phyloP scores from a whole-genome alignment of 2,113 vertebrate genomes.

The Pteropus alecto region DNA sequence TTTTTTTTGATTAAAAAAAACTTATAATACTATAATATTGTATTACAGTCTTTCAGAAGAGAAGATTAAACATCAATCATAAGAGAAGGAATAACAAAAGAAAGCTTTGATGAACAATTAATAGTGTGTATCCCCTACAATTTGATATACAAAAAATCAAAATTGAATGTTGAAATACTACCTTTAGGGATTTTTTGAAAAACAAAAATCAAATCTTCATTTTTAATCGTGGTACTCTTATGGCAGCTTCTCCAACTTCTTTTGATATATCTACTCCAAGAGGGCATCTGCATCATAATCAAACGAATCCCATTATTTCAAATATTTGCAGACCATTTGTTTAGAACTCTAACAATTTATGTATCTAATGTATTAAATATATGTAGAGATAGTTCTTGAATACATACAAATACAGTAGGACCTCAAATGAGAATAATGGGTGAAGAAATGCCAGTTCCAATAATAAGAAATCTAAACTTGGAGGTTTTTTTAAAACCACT shows the following conservation, averaged over 20 bases:
- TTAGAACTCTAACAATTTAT: not conserved
- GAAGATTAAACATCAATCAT: not conserved
- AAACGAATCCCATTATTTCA: slow-evolving; percentile 16
- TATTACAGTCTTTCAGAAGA: not conserved
- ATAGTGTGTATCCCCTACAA: not conserved
- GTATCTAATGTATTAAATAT: not conserved
- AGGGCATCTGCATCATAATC: slow-evolving; percentile 50
- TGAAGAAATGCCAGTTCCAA: not conserved
- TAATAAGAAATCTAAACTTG: not conserved
- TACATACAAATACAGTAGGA: not conserved
- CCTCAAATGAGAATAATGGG: not conserved
- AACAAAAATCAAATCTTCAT: slow-evolving; percentile 78
- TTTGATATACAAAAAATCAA: slow-evolving; percentile 21
- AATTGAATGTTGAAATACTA: slow-evolving; percentile 36
- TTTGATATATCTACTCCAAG: slow-evolving; percentile 92
- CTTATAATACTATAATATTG: not conserved
- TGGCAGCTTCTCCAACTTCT: slow-evolving; percentile 89
- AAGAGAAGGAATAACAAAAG: not conserved
- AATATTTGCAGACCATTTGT: not conserved
- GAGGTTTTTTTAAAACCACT: not conserved
- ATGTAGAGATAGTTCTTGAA: not conserved
- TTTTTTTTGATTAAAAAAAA: not conserved
- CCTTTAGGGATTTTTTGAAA: slow-evolving; percentile 27
- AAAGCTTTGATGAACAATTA: slow-evolving; percentile 9
- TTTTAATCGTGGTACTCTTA: slow-evolving; percentile 87